Percentiles rank a stretch among this genome's conserved stretches.
phyloP scores from a whole-genome alignment of 2,113 vertebrate species.

The Notarius quadriscutis region DNA sequence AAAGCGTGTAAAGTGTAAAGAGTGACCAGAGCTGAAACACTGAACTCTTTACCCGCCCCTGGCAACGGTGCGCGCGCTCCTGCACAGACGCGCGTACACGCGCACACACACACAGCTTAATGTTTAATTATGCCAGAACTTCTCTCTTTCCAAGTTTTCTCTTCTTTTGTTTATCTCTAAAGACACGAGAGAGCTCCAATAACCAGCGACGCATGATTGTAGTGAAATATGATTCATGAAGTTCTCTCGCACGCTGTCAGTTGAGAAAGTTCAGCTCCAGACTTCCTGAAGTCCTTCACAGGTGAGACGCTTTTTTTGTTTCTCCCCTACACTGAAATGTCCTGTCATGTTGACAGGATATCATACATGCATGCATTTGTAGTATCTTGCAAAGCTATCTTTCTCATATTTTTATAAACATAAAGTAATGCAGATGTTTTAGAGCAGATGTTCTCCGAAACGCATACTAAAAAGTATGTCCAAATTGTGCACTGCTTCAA shows the following conservation, averaged over 20 bases:
- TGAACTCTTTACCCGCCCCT: conserved; percentile 42
- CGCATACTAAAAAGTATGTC: neutral
- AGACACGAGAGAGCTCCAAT: neutral
- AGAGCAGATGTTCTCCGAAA: neutral
- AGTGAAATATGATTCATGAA: neutral
- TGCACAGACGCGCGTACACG: conserved; percentile 25
- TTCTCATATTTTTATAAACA: neutral
- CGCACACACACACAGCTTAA: conserved; percentile 10
- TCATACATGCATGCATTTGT: neutral
- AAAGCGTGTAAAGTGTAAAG: conserved; percentile 35
- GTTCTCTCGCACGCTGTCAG: conserved; percentile 2
- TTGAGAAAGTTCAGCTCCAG: neutral
- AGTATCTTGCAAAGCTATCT: neutral
- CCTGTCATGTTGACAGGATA: neutral
- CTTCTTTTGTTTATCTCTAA: neutral
- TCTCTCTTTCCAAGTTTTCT: neutral
- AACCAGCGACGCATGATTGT: neutral
- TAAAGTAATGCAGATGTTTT: neutral
- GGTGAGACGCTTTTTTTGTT: conserved; percentile 11
- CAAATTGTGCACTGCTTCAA: neutral
- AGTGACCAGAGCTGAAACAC: neutral
- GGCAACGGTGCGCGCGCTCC: conserved; percentile 39
- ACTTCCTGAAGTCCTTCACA: conserved; percentile 11
- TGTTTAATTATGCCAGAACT: neutral
- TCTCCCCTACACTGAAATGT: neutral